Evolutionary conservation across 1,140 invertebrate species (phyloP), one percentile per base, ranked within the genome.

Genomic region (Heliconius eleuchia): DNA sequence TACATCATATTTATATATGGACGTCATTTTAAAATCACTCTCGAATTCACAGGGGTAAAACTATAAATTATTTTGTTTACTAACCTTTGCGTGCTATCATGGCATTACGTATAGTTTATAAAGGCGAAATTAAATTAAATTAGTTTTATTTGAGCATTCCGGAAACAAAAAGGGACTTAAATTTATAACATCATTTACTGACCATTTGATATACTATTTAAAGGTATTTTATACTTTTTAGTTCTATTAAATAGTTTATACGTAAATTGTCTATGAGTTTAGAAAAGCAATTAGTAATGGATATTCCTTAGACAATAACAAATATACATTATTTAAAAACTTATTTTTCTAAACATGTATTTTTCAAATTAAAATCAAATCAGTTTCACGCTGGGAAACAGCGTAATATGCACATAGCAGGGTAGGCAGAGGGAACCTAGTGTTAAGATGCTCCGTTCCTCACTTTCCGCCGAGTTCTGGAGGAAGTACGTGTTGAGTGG

Each of bases 81-180:
- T 78, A 78, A 60, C 55, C 46, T 46, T 78, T 34, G 76, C 76
- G 76, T 78, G 76, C 52, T 46, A 73, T 78, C 71, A 60, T 52
- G 52, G 34, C 50, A 77, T 77, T 73, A 78, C 76, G 76, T 37
- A 60, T 78, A 78, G 27, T 66, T 66, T 73, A 73, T 73, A 78
- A 78, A 78, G 52, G 71, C 52, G 23, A 78, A 57, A 78, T 73
- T 78, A 73, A 78, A 78, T 73, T 78, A 73, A 78, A 78, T 78
- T 72, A 78, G 71, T 78, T 73, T 78, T 71, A 78, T 73, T 50
- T 78, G 37, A 42, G 71, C 52, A 55, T 73, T 78, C 76, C 71
- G 76, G 71, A 78, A 73, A 78, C 76, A 78, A 73, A 73, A 78
- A 78, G 55, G 52, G 71, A 16, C 13, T 42, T 42, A 42, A 73